These are phyloP conservation scores for Schizopygopsis pylzovi DNA, from an alignment of 2,797 vertebrate species.

Conservation along the genomic window DNA sequence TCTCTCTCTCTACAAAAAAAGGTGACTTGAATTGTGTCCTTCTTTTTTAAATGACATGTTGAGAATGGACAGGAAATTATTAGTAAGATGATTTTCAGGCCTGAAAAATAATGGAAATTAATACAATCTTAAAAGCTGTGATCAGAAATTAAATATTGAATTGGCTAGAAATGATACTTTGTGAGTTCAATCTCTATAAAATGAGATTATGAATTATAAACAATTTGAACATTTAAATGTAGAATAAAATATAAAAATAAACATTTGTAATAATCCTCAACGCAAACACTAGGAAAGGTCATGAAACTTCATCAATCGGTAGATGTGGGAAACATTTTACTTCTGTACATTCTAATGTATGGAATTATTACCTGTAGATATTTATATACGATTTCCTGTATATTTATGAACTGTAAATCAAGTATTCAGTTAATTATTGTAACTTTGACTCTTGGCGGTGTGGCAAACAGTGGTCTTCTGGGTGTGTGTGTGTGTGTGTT, in stretches of 20 bases:
- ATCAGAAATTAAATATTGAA: not conserved
- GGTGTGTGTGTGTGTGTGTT: slow-evolving; percentile 39
- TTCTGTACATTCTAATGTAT: not conserved
- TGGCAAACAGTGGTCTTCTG: not conserved
- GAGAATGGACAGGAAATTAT: not conserved
- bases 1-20: not conserved
- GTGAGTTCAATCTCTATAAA: not conserved
- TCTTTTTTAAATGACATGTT: not conserved
- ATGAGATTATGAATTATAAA: not conserved
- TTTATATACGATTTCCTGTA: not conserved
- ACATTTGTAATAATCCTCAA: not conserved
- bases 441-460: slow-evolving; percentile 4
- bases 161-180: not conserved
- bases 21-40: not conserved
- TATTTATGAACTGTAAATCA: not conserved
- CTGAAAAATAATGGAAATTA: not conserved
- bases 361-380: not conserved
- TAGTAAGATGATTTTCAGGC: not conserved
- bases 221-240: not conserved
- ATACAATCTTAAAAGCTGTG: not conserved
- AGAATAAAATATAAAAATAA: not conserved
- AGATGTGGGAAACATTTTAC: not conserved
- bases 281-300: not conserved
- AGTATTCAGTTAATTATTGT: not conserved
- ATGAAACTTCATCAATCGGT: not conserved